A percentile compares a stretch with the other conserved stretches of the same genome.
phyloP scores from a whole-genome alignment of 2,113 vertebrate genomes.

The Charina bottae region DNA sequence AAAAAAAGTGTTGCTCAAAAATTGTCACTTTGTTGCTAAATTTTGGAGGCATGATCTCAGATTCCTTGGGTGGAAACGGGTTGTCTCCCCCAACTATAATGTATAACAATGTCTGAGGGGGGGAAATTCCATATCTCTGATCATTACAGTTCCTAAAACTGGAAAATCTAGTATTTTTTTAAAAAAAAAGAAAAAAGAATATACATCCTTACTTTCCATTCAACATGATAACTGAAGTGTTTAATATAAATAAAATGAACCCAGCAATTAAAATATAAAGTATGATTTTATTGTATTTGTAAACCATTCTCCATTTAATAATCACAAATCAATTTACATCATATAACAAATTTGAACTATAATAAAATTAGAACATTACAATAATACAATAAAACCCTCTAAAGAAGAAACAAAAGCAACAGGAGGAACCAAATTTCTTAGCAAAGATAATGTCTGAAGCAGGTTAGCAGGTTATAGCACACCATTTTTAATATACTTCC shows the following conservation, averaged over 20 bases:
- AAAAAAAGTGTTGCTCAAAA: neutral
- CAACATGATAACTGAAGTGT: neutral
- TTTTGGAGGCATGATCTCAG: neutral
- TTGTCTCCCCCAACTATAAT: too few relatives aligned
- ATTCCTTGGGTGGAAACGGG: neutral
- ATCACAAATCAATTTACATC: neutral
- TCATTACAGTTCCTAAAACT: neutral
- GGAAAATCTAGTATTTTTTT: too few relatives aligned
- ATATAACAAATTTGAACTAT: neutral
- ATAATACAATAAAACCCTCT: neutral
- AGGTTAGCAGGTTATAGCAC: too few relatives aligned
- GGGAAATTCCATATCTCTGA: neutral
- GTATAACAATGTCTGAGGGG: too few relatives aligned
- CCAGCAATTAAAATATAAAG: neutral
- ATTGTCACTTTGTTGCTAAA: neutral
- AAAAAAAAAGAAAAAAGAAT: neutral
- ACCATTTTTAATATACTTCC: neutral
- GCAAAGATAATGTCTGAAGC: neutral
- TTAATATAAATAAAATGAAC: neutral
- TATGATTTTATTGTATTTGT: neutral
- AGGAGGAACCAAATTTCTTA: neutral
- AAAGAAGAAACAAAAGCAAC: neutral
- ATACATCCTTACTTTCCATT: neutral
- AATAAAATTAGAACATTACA: neutral
- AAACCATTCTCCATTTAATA: neutral